Evolutionary conservation across 2,797 vertebrate species (phyloP).

Genomic region (Poecilia gillii): DNA sequence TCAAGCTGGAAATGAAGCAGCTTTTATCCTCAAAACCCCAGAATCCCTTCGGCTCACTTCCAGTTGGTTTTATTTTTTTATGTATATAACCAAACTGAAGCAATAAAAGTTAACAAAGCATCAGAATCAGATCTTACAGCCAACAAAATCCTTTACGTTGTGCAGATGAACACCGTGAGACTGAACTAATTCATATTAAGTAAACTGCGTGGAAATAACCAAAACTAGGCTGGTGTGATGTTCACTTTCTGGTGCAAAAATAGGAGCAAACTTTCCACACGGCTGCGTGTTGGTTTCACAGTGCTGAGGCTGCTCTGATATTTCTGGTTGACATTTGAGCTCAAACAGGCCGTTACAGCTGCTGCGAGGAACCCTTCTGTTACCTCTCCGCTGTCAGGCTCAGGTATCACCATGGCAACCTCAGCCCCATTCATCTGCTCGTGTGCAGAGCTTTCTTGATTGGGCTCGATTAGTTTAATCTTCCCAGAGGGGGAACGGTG

Average conservation of each 20-base stretch:
- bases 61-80: background rate
- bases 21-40: background rate
- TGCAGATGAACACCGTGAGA: background rate
- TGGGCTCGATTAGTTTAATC: conserved; percentile 21
- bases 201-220: background rate
- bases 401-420: conserved; percentile 30
- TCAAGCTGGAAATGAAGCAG: background rate
- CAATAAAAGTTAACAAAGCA: background rate
- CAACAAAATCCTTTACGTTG: background rate
- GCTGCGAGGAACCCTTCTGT: conserved; percentile 6
- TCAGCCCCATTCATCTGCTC: conserved; percentile 2
- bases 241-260: background rate
- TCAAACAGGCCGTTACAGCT: conserved; percentile 12
- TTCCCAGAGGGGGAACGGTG: conserved; percentile 16
- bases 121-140: background rate
- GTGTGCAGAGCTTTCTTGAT: conserved; percentile 14
- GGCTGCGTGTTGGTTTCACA: background rate
- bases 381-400: background rate
- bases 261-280: background rate
- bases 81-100: background rate
- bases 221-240: background rate
- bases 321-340: conserved; percentile 9
- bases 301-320: conserved; percentile 5
- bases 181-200: background rate
- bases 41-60: background rate